Base-by-base conservation (phyloP, 2,113 vertebrate species). In the Donacobius atricapilla region DNA sequence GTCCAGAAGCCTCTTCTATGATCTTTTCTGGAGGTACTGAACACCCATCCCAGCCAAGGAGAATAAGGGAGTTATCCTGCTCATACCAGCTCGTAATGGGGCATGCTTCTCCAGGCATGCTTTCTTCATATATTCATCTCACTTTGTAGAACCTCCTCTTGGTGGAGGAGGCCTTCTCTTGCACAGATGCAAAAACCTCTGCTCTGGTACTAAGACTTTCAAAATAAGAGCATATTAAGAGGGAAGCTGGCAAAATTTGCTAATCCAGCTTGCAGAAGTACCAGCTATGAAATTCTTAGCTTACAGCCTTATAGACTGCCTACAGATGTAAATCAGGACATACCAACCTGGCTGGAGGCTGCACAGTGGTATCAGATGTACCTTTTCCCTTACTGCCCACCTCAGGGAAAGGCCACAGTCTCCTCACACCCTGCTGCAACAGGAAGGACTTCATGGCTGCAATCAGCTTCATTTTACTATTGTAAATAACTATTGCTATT, bases 271-370 rank as follows among this genome's bases (percentile, higher is more conserved):
- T 81, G 51, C 47, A 91, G 61, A 88, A 40, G 44, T 42, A 58
- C 25, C 19, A 71, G 47, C 30, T 40, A 22, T 22, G 13, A 92
- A 37, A 19, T 39, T 54, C 9, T 35, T 56, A 11, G 33, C 17
- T 86, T 54, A 33, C 7, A 50, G 47, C 5, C 51, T 78, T 2
- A 5, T 2, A 65, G 44, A 51, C 35, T 53, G 60, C 11, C 37
- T 70, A 33, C 33, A 54, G 73, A 33, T n/a, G 15, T 65, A 82
- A 91, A 47, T 30, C 12, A 23, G 48, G 44, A 56, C 33, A 37
- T 11, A n/a, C 9, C 1, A 1, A 28, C 9, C 22, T n/a, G n/a
- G n/a, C n/a, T n/a, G n/a, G n/a, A 27, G 25, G 47, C 31, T 15
- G 15, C 18, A 31, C 42, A 15, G 17, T 5, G 21, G 8, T n/a